These are phyloP conservation scores for Panagrolaimus sp. DNA, from an alignment of 1,140 invertebrate species.

Conservation along the genomic window DNA sequence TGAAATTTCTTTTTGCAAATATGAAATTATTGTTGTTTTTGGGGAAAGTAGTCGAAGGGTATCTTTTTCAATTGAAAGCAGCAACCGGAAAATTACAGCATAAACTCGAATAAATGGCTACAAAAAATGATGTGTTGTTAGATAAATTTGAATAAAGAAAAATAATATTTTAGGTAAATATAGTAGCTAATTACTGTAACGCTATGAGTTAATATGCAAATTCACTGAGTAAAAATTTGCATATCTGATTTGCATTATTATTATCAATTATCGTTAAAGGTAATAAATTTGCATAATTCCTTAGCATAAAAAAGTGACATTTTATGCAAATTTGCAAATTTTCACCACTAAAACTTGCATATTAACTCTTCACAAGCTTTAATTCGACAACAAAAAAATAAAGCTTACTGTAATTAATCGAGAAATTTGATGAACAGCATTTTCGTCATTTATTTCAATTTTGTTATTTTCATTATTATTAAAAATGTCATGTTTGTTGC, in stretches of 20 bases:
- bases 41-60: background rate
- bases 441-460: too few species aligned
- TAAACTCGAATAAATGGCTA: constrained; percentile 4
- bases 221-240: too few species aligned
- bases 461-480: too few species aligned
- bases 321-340: too few species aligned
- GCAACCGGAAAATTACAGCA: background rate
- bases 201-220: background rate
- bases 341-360: background rate
- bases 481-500: too few species aligned
- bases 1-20: background rate
- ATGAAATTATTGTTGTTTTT: background rate
- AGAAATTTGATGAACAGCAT: too few species aligned
- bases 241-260: too few species aligned
- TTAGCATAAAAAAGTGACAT: background rate
- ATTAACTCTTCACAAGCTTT: background rate
- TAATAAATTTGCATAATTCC: background rate
- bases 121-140: background rate
- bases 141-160: background rate
- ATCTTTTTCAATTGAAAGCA: too few species aligned
- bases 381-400: too few species aligned
- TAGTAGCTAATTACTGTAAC: background rate
- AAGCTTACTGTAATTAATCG: too few species aligned
- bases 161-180: background rate
- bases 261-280: too few species aligned